These are phyloP conservation scores for Aphidius gifuensis DNA, from an alignment of 1,140 invertebrate genomes.

Conservation along the genomic window DNA sequence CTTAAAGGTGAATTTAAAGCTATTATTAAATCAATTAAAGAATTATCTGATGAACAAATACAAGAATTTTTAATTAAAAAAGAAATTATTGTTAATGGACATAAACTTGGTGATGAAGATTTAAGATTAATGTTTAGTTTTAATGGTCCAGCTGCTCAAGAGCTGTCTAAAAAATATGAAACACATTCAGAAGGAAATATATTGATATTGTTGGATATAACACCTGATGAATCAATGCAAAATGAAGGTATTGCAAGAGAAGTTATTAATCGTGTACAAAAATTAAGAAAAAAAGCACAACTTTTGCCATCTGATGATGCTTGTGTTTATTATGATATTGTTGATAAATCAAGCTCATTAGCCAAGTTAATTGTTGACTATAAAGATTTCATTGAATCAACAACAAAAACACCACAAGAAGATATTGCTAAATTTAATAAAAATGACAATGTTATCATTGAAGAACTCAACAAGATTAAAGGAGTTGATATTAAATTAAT, in stretches of 20 bases:
- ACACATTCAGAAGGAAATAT: constrained; percentile 87
- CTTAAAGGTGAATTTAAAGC: constrained; percentile 88
- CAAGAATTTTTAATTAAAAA: constrained; percentile 73
- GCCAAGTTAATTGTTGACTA: constrained; percentile 68
- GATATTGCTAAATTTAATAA: constrained; percentile 52
- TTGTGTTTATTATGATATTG: constrained; percentile 74
- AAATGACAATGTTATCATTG: constrained; percentile 61
- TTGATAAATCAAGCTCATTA: constrained; percentile 61
- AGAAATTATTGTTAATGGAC: constrained; percentile 69
- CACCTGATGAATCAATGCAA: constrained; percentile 82
- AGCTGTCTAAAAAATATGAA: constrained; percentile 74
- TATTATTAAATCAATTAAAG: constrained; percentile 78
- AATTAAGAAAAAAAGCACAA: constrained; percentile 93
- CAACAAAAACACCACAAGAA: constrained; percentile 73
- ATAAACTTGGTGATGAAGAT: constrained; percentile 78
- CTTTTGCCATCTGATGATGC: constrained; percentile 90
- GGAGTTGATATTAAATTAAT: constrained; percentile 62
- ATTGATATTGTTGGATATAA: constrained; percentile 74
- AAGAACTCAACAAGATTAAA: constrained; percentile 72
- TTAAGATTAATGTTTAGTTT: constrained; percentile 82
- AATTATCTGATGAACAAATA: constrained; percentile 76
- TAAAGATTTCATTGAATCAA: constrained; percentile 72
- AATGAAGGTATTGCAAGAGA: constrained; percentile 92
- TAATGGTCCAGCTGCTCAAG: constrained; percentile 55
- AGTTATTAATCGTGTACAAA: constrained; percentile 95